These are phyloP conservation scores for Scophthalmus maximus DNA, from an alignment of 2,113 vertebrate species.

Conservation along the genomic window DNA sequence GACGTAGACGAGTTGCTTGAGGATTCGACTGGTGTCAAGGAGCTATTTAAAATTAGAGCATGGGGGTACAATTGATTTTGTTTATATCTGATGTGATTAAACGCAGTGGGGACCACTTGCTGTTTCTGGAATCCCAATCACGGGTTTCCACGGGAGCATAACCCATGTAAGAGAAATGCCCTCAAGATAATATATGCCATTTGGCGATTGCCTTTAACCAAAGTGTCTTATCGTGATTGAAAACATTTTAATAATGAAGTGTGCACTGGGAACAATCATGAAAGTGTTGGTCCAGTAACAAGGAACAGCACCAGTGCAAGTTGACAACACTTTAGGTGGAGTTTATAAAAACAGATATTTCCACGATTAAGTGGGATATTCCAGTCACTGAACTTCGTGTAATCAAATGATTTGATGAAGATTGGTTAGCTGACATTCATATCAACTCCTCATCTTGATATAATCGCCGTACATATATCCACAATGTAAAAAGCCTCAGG, in stretches of 20 bases:
- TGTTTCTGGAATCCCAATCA: slow-evolving; percentile 57
- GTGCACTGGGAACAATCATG: slow-evolving; percentile 8
- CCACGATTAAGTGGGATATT: background rate
- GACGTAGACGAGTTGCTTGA: slow-evolving; percentile 41
- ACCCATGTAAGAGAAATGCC: slow-evolving; percentile 52
- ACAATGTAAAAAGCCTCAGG: background rate
- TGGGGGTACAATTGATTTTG: slow-evolving; percentile 58
- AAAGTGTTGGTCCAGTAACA: background rate
- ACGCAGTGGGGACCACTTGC: slow-evolving; percentile 32
- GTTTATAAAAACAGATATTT: background rate
- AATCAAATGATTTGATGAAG: background rate
- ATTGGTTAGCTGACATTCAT: background rate
- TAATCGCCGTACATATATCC: background rate
- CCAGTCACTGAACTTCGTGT: background rate
- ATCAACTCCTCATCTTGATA: background rate
- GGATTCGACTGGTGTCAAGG: slow-evolving; percentile 60
- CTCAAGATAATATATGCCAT: slow-evolving; percentile 61
- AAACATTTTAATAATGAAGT: slow-evolving; percentile 49
- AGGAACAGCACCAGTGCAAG: background rate
- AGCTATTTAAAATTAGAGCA: slow-evolving; percentile 60
- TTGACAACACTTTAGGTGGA: background rate
- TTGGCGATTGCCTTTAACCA: slow-evolving; percentile 64
- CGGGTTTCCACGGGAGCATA: slow-evolving; percentile 25
- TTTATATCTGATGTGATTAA: slow-evolving; percentile 65
- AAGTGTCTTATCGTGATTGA: slow-evolving; percentile 58